These are phyloP conservation scores for Alsophila aescularia DNA, from an alignment of 2,888 invertebrate genomes.

Conservation along the genomic window DNA sequence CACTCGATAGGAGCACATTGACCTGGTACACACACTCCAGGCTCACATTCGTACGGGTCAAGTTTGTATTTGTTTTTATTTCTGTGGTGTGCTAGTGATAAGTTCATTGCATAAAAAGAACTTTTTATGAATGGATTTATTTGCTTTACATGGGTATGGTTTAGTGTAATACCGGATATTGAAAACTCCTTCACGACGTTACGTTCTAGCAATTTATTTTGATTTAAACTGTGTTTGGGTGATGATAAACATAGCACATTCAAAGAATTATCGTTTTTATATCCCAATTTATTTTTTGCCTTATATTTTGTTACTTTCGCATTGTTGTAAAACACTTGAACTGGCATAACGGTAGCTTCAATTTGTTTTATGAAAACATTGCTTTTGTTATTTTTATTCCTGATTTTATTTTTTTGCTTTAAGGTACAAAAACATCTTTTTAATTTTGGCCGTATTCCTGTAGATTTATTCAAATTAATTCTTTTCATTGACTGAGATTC, in stretches of 20 bases:
- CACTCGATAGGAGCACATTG: slow-evolving; percentile 47
- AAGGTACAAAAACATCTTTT: slow-evolving; percentile 14
- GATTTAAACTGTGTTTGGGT: not conserved
- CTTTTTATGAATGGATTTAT: not conserved
- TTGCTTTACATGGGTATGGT: not conserved
- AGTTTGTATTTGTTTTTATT: slow-evolving; percentile 24
- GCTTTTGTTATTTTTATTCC: not conserved
- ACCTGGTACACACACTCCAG: slow-evolving; percentile 48
- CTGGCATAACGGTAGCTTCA: not conserved
- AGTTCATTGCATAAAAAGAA: slow-evolving; percentile 7
- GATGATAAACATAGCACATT: not conserved
- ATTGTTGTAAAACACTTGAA: slow-evolving; percentile 9
- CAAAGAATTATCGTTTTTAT: not conserved
- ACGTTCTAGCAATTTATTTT: not conserved
- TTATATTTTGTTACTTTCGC: not conserved
- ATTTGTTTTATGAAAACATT: not conserved
- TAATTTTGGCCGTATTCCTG: not conserved
- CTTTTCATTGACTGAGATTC: not conserved
- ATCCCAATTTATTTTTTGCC: not conserved
- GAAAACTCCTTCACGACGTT: not conserved
- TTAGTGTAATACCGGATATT: not conserved
- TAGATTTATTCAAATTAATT: not conserved
- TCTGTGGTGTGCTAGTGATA: slow-evolving; percentile 16
- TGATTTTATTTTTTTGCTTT: not conserved
- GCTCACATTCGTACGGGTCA: slow-evolving; percentile 52